A percentile compares a stretch with the other conserved stretches of the same genome.
phyloP scores from a whole-genome alignment of 2,888 invertebrate genomes.

The Mechanitis messenoides region DNA sequence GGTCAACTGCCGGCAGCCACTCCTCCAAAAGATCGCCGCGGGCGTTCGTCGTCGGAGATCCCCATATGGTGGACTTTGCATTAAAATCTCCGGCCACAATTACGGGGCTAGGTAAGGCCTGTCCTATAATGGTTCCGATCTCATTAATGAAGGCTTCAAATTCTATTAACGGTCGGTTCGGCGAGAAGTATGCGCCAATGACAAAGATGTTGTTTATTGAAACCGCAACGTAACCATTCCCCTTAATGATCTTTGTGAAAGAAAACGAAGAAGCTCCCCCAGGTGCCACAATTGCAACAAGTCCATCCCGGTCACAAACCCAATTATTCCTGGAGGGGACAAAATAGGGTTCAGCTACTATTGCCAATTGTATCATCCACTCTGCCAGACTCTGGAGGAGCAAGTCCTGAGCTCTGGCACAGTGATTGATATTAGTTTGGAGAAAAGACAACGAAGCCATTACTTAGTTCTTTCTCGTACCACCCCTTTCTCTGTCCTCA shows the following conservation, averaged over 20 bases:
- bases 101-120: not conserved
- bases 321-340: slow-evolving; percentile 3
- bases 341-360: slow-evolving; percentile 17
- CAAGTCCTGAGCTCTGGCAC: no score
- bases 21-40: slow-evolving; percentile 20
- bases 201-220: slow-evolving; percentile 10
- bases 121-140: not conserved
- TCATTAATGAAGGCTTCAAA: slow-evolving; percentile 25
- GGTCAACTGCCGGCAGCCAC: slow-evolving; percentile 20
- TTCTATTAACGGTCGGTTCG: slow-evolving; percentile 25
- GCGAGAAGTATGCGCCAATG: slow-evolving; percentile 30
- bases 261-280: not conserved
- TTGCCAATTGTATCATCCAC: no score
- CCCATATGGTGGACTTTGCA: slow-evolving; percentile 28
- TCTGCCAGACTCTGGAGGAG: no score
- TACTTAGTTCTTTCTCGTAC: no score
- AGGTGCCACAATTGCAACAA: slow-evolving; percentile 5
- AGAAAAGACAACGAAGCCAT: no score
- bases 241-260: not conserved
- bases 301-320: slow-evolving; percentile 8
- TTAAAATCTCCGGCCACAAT: slow-evolving; percentile 24
- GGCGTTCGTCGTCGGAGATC: slow-evolving; percentile 17
- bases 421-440: no score
- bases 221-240: slow-evolving; percentile 22
- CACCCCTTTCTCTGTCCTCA: slow-evolving; percentile 7